Percentiles rank a stretch among this genome's conserved stretches.
Conservation (phyloP, 1,140 invertebrate species). For the Drosophila punjabiensis region DNA sequence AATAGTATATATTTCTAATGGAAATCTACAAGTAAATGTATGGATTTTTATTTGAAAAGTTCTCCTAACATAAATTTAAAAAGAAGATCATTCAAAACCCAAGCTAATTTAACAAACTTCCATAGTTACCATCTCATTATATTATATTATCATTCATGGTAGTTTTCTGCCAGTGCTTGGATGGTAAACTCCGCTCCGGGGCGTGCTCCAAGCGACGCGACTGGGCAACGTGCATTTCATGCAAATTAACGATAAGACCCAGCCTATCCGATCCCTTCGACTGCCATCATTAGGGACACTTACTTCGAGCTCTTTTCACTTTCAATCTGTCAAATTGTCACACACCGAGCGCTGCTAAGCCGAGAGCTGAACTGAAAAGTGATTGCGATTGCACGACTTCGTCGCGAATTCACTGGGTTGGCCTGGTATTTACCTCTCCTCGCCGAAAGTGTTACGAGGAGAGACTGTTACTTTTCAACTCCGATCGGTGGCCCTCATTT, state of each 20-base stretch:
- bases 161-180: conserved; percentile 1
- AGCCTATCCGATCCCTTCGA: conserved; percentile 31
- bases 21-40: background rate
- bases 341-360: conserved; percentile 4
- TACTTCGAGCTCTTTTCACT: conserved; percentile 64
- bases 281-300: conserved; percentile 68
- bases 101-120: background rate
- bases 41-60: too few species aligned
- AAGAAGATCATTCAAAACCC: too few species aligned
- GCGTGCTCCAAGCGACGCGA: conserved; percentile 49
- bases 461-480: conserved; percentile 35
- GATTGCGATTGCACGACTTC: conserved; percentile 74
- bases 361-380: conserved; percentile 62
- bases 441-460: conserved; percentile 30
- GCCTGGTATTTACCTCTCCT: conserved; percentile 12
- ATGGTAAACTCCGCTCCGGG: conserved; percentile 31
- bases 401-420: conserved; percentile 12
- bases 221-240: conserved; percentile 76
- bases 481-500: conserved; percentile 33
- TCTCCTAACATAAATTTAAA: too few species aligned
- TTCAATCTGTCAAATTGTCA: conserved; percentile 82
- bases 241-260: conserved; percentile 70
- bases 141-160: background rate
- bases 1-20: background rate
- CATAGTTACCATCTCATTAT: background rate